Evolutionary conservation across 2,113 vertebrate species (phyloP), one percentile per base, ranked within the genome.

Genomic region (Embiotoca jacksoni): DNA sequence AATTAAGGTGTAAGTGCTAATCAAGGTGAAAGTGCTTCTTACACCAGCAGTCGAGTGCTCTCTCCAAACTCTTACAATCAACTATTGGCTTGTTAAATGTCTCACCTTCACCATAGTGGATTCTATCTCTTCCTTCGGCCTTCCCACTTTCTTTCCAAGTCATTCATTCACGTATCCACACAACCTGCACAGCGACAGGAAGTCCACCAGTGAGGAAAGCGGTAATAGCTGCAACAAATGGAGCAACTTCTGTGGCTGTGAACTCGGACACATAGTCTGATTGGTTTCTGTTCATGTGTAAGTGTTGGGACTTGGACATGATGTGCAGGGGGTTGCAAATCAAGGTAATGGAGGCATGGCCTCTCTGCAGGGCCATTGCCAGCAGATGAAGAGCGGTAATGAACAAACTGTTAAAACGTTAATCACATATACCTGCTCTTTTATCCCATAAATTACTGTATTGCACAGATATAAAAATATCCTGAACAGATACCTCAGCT

Each of bases 101-200:
- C 75, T 78, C 66, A 70, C 64, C 76, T 79, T 74, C 52, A 65
- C 55, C 65, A 70, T 68, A 36, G 58, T 68, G 71, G 66, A 62
- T 83, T 85, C 67, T 72, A 63, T 90, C 83, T 86, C 46, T 74
- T 46, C 46, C 44, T 52, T 7, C n/a, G 61, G 57, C 85, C 81
- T 87, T 89, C 60, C 44, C 72, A 76, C 76, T 81, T 70, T 62
- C 47, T 67, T 23, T 85, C 79, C 89, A 82, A 81, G 82, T 72
- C 82, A 80, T 76, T 73, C 57, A 60, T 58, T 58, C 49, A 63
- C 63, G 50, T 67, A 61, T 55, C 44, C 37, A 44, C 65, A 16
- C 66, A 53, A 59, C 63, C 75, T 59, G 59, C 46, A 39, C 8
- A 31, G 35, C 3, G 16, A 58, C 35, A 5, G 10, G 14, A 80